Conservation (phyloP, 2,888 invertebrate species). For the Oscheius sp. region DNA sequence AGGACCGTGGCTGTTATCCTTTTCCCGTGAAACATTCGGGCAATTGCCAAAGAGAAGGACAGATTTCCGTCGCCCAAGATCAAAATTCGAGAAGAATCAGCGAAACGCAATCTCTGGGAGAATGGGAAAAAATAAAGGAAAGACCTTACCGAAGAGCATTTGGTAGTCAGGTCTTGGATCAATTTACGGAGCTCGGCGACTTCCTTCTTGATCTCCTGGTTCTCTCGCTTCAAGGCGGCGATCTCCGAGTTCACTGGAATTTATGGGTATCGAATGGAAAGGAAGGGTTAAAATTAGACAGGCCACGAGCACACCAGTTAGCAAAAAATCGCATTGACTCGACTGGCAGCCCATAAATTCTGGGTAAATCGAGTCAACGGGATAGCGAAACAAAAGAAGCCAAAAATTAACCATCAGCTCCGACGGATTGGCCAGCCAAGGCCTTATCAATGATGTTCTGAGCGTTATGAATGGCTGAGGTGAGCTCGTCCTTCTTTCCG, state of each 20-base stretch:
- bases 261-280: not conserved
- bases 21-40: constrained; percentile 23
- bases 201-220: constrained; percentile 48
- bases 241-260: constrained; percentile 32
- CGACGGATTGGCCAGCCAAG: constrained; percentile 28
- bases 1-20: constrained; percentile 52
- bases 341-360: no score
- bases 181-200: constrained; percentile 49
- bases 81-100: constrained; percentile 39
- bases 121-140: not conserved
- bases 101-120: not conserved
- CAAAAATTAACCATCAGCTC: constrained; percentile 36
- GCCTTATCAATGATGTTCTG: constrained; percentile 36
- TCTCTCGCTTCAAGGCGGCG: constrained; percentile 46
- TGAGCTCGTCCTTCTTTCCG: constrained; percentile 22
- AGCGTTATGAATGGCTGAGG: constrained; percentile 30
- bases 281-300: not conserved
- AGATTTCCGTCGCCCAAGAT: constrained; percentile 62
- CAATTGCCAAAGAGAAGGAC: constrained; percentile 52
- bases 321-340: not conserved
- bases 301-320: not conserved
- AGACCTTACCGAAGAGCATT: constrained; percentile 10
- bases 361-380: not conserved
- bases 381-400: not conserved
- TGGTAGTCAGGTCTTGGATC: constrained; percentile 48